Evolutionary conservation across 1,140 invertebrate genomes (phyloP), one percentile per base, ranked within the genome.

Genomic region (Drosophila navojoa): DNA sequence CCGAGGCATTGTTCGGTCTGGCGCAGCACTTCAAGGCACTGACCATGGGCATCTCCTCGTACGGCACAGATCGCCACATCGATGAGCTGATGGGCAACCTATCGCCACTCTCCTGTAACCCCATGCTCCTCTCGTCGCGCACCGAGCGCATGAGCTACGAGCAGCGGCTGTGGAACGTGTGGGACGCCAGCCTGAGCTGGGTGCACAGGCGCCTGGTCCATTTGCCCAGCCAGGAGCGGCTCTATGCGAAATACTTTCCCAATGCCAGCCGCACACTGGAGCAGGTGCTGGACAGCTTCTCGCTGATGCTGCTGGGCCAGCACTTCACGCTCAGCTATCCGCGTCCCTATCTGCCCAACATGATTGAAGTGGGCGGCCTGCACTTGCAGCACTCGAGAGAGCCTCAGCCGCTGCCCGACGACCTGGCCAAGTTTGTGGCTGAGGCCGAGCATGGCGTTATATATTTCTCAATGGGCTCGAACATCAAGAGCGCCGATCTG

Each of bases 381-480:
- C 60, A 93, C 94, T 92, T 58, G 93, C 93, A 29, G 90, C 94
- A 70, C 49, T 4, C 71, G 63, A 29, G 66, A 93, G 90, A 79
- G 84, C 78, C 90, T 0, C 32, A 79, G 15, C 45, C 78, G n/a
- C 81, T 95, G 73, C 75, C 92, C 45, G 6, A 67, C n/a, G 93
- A 91, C 15, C 49, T 85, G 5, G 32, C 70, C 77, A 81, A 92
- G 27, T 94, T 95, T 73, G 77, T 96, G 13, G 93, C 94, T 61
- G 92, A 93, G 32, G 93, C 94, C 0, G 78, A 91, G 11, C 85
- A 94, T 44, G 95, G 95, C 1, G 94, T 95, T 1, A 94, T 96
- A 38, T 95, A 95, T 72, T 96, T 96, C 90, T 95, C 94, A 42
- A 93, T 96, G 73, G 95, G 95, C 0, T 94, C 95, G 0, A 95